Evolutionary conservation across 2,113 vertebrate genomes (phyloP).

Genomic region (Plecturocebus donacophilus): DNA sequence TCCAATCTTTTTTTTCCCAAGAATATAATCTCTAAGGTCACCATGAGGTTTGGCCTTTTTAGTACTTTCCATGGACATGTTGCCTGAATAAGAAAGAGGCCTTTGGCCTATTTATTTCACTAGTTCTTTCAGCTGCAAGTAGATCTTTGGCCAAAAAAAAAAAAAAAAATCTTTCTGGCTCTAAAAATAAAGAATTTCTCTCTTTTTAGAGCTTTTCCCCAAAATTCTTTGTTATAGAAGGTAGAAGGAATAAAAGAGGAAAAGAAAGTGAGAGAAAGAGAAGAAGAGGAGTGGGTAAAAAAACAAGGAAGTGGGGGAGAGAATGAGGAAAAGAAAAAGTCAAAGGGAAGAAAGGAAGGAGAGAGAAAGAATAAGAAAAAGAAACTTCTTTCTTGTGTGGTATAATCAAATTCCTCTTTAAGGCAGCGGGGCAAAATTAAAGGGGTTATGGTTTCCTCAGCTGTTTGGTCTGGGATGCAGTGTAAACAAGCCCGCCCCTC

Average conservation of each 20-base stretch:
- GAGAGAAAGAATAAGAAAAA: background rate
- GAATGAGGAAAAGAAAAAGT: background rate
- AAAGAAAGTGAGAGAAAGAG: background rate
- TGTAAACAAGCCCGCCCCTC: slow-evolving; percentile 68
- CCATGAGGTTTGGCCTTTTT: slow-evolving; percentile 19
- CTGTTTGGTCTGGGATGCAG: slow-evolving; percentile 78
- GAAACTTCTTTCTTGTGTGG: background rate
- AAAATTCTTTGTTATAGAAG: background rate
- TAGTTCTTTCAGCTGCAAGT: slow-evolving; percentile 80
- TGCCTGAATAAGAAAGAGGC: slow-evolving; percentile 72
- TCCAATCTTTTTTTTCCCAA: slow-evolving; percentile 8
- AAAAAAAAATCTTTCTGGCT: slow-evolving; percentile 33
- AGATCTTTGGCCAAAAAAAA: slow-evolving; percentile 69
- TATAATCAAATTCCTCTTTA: slow-evolving; percentile 67
- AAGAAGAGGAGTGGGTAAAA: background rate
- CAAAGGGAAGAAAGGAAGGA: background rate
- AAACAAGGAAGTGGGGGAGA: background rate
- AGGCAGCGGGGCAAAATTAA: slow-evolving; percentile 70
- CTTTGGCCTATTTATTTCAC: slow-evolving; percentile 82
- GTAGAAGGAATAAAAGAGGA: background rate
- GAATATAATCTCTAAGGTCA: slow-evolving; percentile 45
- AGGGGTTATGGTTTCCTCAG: slow-evolving; percentile 74
- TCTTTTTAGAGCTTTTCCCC: background rate
- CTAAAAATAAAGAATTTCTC: slow-evolving; percentile 52
- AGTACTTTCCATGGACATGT: slow-evolving; percentile 47